These are phyloP conservation scores for Phyllopteryx taeniolatus DNA, from an alignment of 2,113 vertebrate genomes.

Conservation along the genomic window DNA sequence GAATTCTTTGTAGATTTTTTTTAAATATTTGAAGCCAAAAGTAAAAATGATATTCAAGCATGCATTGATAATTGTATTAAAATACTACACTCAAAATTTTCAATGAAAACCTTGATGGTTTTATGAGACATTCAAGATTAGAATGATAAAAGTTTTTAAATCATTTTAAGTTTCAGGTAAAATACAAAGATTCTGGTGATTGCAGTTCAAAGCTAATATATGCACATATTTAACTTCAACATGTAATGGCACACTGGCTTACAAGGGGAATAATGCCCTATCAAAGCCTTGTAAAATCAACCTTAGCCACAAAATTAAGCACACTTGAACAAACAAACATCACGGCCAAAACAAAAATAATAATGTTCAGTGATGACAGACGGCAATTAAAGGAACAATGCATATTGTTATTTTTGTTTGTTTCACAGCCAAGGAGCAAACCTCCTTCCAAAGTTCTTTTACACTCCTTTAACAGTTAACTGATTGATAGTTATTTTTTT, in stretches of 20 bases:
- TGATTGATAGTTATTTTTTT: not conserved
- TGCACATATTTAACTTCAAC: not conserved
- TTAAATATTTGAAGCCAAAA: not conserved
- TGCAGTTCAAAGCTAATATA: not conserved
- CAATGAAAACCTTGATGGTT: too few relatives aligned
- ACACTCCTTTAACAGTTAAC: not conserved
- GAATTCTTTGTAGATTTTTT: not conserved
- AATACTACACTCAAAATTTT: too few relatives aligned
- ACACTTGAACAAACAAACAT: not conserved
- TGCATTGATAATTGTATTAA: not conserved
- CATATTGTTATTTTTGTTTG: not conserved
- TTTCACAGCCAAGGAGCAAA: not conserved
- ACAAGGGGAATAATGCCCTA: not conserved
- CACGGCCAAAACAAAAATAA: not conserved
- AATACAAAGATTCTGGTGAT: not conserved
- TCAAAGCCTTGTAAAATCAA: not conserved
- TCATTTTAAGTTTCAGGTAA: too few relatives aligned
- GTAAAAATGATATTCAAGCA: not conserved
- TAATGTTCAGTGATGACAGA: not conserved
- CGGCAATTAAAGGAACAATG: not conserved
- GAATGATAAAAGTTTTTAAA: too few relatives aligned
- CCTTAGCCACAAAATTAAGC: not conserved
- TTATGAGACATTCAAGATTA: too few relatives aligned
- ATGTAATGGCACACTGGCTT: not conserved
- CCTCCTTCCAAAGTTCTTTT: not conserved